phyloP scores from a whole-genome alignment of 2,113 vertebrate species.

The Oreochromis tanganicae region DNA sequence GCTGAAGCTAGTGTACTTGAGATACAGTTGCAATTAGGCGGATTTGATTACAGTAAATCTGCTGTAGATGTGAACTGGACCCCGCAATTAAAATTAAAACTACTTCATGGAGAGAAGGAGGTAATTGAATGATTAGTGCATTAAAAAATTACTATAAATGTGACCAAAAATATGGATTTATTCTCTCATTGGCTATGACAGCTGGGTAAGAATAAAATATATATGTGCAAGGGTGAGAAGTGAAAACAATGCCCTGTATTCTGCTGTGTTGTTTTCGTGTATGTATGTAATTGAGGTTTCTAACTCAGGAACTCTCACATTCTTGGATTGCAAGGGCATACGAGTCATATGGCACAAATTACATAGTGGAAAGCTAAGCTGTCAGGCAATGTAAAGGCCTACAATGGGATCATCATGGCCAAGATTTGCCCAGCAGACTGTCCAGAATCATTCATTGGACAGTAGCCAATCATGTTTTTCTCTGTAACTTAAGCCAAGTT shows the following conservation, averaged over 20 bases:
- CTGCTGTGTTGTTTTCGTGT: neutral
- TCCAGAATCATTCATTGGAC: constrained; percentile 22
- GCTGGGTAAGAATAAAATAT: neutral
- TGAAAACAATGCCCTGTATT: neutral
- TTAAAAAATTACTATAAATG: neutral
- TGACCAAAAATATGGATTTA: neutral
- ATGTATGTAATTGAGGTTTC: neutral
- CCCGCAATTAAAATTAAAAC: neutral
- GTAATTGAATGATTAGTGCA: neutral
- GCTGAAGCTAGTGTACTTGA: neutral
- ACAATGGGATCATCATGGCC: neutral
- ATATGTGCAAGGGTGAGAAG: neutral
- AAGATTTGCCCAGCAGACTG: neutral
- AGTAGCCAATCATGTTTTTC: constrained; percentile 20
- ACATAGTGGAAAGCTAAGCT: neutral
- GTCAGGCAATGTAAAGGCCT: neutral
- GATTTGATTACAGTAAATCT: neutral
- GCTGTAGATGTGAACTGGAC: neutral
- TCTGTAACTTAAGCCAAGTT: constrained; percentile 17
- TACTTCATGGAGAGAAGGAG: neutral
- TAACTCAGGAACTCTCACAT: neutral
- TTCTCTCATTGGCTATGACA: neutral
- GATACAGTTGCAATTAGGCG: neutral
- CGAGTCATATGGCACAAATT: neutral
- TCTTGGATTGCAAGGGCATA: neutral